Base-by-base conservation (phyloP, 2,797 vertebrate species). In the Poeciliopsis infans region DNA sequence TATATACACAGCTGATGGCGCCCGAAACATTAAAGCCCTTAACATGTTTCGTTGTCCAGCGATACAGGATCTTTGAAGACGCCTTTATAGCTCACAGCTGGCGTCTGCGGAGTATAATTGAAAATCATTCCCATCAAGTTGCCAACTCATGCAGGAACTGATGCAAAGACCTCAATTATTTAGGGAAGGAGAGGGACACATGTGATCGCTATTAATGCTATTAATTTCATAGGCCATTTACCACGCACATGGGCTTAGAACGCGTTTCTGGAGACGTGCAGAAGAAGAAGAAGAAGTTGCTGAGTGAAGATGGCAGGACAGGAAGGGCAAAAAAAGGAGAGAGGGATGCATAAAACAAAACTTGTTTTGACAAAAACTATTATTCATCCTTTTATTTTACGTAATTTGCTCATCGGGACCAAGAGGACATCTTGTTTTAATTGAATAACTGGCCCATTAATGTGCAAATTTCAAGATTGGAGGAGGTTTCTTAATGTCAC, bases 191-290 rank as follows among this genome's bases (percentile, higher is more conserved):
- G 88, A 91, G 84, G 80, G 88, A 91, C 84, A 88, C 84, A 80
- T 81, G 83, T 66, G 79, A 91, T 94, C 91, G 91, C 90, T 92
- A 94, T 94, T 93, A 94, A 94, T 91, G 83, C 79, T 90, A 87
- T 93, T 95, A 78, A 95, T 95, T 96, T 94, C 93, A 95, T 92
- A 93, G 86, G 73, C 89, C 93, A 95, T 94, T 95, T 95, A 86
- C 70, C 61, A 83, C 36, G 77, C 86, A 64, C 69, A 70, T 33
- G 41, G 80, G 80, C 81, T 66, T 64, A n/a, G 68, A 72, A 84
- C 80, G 85, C 53, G 68, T 55, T 81, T 82, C 77, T 16, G 39
- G 69, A 83, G 73, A 88, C 51, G 57, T 80, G 80, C 68, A n/a
- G 79, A 85, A 76, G 31, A 31, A 31, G 31, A 31, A 31, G 77